These are phyloP conservation scores for Prinia subflava DNA, from an alignment of 2,113 vertebrate genomes.

Conservation along the genomic window DNA sequence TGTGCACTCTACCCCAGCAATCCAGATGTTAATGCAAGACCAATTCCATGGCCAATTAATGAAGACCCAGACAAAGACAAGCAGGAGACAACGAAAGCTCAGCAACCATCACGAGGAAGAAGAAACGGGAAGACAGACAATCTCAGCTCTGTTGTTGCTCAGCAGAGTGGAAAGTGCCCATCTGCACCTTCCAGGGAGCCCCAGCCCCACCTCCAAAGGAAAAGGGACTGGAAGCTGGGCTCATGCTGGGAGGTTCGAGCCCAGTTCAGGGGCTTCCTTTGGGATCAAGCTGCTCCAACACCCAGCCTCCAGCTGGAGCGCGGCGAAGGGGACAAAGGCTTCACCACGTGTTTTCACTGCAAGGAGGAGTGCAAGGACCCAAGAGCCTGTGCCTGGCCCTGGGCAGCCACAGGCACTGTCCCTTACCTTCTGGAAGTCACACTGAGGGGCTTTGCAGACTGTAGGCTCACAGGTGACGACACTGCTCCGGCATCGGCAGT, in stretches of 20 bases:
- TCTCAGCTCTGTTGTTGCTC: constrained; percentile 5
- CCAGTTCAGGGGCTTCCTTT: background rate
- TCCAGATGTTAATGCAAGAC: constrained; percentile 1
- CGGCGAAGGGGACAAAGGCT: background rate
- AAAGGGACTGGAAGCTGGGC: background rate
- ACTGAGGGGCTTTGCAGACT: constrained; percentile 80
- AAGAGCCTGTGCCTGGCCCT: background rate
- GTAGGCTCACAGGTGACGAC: constrained; percentile 78
- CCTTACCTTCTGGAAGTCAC: constrained; percentile 86
- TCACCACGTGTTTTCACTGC: background rate
- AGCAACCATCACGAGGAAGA: background rate
- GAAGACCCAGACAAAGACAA: constrained; percentile 5
- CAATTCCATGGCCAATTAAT: constrained; percentile 28
- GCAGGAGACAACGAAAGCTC: background rate
- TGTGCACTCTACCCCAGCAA: background rate
- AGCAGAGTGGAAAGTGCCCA: constrained; percentile 3
- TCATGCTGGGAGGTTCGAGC: background rate
- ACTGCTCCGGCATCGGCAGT: constrained; percentile 81
- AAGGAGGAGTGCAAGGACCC: background rate
- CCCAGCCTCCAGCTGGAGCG: background rate
- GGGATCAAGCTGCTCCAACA: background rate
- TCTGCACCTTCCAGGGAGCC: background rate
- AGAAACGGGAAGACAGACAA: background rate
- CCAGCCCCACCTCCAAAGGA: background rate
- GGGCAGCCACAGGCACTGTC: background rate